Conservation (phyloP, 2,113 vertebrate genomes). For the Phoenicopterus ruber region DNA sequence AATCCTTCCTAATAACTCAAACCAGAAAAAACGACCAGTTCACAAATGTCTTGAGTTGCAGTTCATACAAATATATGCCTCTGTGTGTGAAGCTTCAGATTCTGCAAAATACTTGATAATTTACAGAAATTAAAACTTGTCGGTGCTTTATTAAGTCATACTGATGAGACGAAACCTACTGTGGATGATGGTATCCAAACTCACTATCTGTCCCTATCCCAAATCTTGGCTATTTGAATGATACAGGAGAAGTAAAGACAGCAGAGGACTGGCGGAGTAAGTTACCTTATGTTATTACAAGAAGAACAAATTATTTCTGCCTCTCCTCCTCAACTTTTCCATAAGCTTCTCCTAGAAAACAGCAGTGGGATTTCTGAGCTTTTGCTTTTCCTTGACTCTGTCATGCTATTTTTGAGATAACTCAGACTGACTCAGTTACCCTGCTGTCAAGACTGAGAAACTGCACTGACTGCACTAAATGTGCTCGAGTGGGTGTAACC, state of each 20-base stretch:
- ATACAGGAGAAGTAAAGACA: not conserved
- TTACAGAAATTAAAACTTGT: not conserved
- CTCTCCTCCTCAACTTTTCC: not conserved
- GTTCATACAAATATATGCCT: not conserved
- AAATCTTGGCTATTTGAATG: not conserved
- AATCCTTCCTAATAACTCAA: not conserved
- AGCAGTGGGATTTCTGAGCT: not conserved
- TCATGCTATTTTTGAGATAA: conserved; percentile 25
- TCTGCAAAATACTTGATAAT: not conserved
- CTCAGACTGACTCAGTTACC: not conserved
- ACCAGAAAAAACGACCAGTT: not conserved
- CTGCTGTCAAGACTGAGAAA: conserved; percentile 35
- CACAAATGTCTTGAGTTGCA: not conserved
- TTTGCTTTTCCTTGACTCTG: not conserved
- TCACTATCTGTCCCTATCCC: not conserved
- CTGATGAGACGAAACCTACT: not conserved
- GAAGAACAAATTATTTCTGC: not conserved
- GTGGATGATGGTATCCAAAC: not conserved
- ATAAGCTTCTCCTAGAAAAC: not conserved
- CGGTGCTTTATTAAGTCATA: not conserved
- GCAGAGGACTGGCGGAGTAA: not conserved
- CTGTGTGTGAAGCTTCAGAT: not conserved
- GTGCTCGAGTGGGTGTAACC: not conserved
- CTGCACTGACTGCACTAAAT: not conserved
- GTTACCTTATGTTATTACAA: not conserved